Evolutionary conservation across 2,888 invertebrate species (phyloP), one percentile per base, ranked within the genome.

Genomic region (Megalurothrips usitatus): DNA sequence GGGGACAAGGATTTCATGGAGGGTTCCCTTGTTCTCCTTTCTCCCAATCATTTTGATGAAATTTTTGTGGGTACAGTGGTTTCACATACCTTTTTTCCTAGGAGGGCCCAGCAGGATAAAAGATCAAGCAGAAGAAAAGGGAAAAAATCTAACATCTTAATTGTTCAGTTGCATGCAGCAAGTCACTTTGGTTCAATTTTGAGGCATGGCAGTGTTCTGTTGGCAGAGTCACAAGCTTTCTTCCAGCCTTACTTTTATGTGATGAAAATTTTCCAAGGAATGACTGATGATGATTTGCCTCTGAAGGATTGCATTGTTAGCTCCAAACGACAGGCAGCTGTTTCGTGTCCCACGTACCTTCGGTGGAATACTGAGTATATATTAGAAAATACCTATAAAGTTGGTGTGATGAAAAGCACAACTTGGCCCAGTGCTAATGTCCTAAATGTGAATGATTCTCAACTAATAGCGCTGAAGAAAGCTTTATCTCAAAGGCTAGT

Each of bases 161-260:
- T 75, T 12, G 26, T 75, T 23, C 68, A 75, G 26, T 26, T 75
- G 26, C 68, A 75, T 26, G 26, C 12, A 9, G 26, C 68, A 26
- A 75, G 68, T 75, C 68, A 75, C 23, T 75, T 75, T 26, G 26
- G 23, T 12, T 26, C 68, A 26, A 12, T 26, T 75, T 23, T 75
- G 23, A 75, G 9, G 26, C 26, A 26, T 26, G 6, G 26, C 10
- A 75, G 12, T 0, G 90, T 90, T 82, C 84, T 91, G 0, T 93
- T 95, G 93, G 90, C 94, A 2, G 94, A 95, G 86, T 92, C 94
- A 80, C 92, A 91, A 80, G 92, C 93, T 0, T 96, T 93, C 86
- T 95, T 95, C 85, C 95, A 95, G 85, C 94, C 95, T 0, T 96
- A 95, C 85, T 89, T 92, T 83, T 92, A 93, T 85, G 93, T 94